phyloP scores from a whole-genome alignment of 92 coral and sea anemone species.

The Paramuricea clavata region DNA sequence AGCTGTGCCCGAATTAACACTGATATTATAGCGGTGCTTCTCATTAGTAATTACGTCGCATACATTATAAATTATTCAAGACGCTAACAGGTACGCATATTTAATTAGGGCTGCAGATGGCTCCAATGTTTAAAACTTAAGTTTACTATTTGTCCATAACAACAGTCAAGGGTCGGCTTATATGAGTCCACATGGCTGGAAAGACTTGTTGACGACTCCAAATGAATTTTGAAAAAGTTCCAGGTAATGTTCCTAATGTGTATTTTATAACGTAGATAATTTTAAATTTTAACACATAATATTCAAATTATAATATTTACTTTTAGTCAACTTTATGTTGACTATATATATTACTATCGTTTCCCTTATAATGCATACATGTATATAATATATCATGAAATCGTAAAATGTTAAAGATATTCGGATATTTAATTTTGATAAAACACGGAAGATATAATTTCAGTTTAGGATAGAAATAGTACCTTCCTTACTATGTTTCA shows the following conservation, averaged over 20 bases:
- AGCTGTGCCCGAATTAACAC: too few relatives aligned
- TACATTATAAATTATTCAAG: neutral
- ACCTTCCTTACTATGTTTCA: too few relatives aligned
- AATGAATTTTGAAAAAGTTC: neutral
- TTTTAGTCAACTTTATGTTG: neutral
- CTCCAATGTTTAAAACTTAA: neutral
- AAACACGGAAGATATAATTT: too few relatives aligned
- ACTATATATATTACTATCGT: neutral
- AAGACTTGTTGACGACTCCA: neutral
- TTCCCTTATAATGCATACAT: too few relatives aligned
- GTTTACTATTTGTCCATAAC: neutral
- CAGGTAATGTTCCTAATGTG: conserved; percentile 28
- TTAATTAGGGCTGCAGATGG: neutral
- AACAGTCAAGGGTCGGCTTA: too few relatives aligned
- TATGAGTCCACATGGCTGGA: too few relatives aligned
- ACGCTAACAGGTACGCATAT: neutral
- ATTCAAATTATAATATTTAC: neutral
- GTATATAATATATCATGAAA: too few relatives aligned
- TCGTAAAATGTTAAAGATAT: too few relatives aligned
- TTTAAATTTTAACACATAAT: too few relatives aligned
- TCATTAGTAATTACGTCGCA: neutral
- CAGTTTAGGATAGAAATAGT: neutral
- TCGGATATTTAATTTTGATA: neutral
- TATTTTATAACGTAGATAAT: too few relatives aligned
- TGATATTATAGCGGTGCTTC: neutral